Evolutionary conservation across 2,797 vertebrate species (phyloP), one percentile per base, ranked within the genome.

Genomic region (Lagocephalus sceleratus): DNA sequence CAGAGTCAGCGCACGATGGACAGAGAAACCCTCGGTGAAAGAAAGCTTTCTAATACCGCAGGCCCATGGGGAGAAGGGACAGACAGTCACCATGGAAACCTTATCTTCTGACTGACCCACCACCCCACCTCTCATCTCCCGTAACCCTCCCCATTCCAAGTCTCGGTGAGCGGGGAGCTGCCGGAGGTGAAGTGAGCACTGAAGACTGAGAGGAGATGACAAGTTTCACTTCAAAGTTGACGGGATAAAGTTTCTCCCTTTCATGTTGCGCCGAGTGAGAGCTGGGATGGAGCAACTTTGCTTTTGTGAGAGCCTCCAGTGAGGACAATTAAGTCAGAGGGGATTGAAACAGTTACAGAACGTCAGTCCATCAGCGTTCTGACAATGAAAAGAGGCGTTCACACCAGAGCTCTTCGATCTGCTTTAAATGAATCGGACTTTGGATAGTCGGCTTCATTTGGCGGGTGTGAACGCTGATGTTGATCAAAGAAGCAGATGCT

Each of bases 191-290:
- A 68, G 51, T 0, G 64, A 77, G 68, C 23, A 16, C 63, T 52
- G 73, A 76, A 82, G 81, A 69, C 68, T 51, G 78, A 80, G 79
- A 60, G 58, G 66, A 85, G 78, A 86, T 85, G 85, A 86, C 85
- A 86, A 79, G 64, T 75, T 76, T 72, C 68, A 85, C 86, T 88
- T 88, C 81, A 89, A 87, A 85, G 86, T 86, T 79, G 83, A 85
- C 53, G 75, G 73, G 75, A 81, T 83, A 51, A 79, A 81, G 80
- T 83, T 82, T 79, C 82, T 75, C 78, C 61, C 86, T 87, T 89
- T 88, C 73, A 88, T 85, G 83, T 78, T 82, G 78, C 76, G 77
- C 82, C 76, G 78, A 79, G 68, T 76, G 79, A 74, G 56, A 3
- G 20, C 54, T 0, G 47, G 68, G 60, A 64, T 73, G 72, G 81